Percentiles rank a stretch among this genome's conserved stretches.
Conservation (phyloP, 2,888 invertebrate genomes). For the Euclidia mi region DNA sequence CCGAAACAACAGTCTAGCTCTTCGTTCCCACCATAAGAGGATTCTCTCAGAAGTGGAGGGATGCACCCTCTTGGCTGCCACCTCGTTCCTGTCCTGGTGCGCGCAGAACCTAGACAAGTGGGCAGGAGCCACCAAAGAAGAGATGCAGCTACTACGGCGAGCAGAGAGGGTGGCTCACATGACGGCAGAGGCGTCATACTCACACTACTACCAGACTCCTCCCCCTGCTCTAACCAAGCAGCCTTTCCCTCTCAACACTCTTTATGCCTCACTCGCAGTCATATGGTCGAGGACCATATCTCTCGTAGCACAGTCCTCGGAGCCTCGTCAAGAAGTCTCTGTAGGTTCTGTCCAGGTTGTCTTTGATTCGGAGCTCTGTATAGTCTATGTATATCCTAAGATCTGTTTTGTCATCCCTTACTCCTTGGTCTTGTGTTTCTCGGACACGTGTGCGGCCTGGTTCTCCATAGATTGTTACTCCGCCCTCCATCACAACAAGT, state of each 20-base stretch:
- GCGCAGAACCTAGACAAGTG: neutral
- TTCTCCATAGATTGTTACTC: no score
- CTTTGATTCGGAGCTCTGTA: no score
- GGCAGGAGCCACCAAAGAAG: neutral
- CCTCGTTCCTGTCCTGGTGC: neutral
- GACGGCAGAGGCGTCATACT: neutral
- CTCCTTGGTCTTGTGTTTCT: no score
- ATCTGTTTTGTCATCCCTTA: no score
- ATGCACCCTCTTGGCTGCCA: neutral
- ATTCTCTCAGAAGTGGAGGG: neutral
- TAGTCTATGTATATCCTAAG: no score
- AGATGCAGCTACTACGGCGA: neutral
- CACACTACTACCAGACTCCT: neutral
- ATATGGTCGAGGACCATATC: neutral
- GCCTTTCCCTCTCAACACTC: neutral
- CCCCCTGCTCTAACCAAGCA: neutral
- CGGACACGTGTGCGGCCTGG: no score
- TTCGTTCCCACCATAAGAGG: constrained; percentile 1
- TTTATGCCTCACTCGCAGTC: neutral
- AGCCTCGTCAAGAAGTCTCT: no score
- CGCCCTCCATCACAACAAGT: no score
- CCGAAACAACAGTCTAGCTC: neutral
- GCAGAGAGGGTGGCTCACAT: neutral
- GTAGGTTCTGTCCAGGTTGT: no score
- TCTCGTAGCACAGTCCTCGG: neutral